Evolutionary conservation across 2,113 vertebrate species (phyloP).

Genomic region (Plecotus auritus): DNA sequence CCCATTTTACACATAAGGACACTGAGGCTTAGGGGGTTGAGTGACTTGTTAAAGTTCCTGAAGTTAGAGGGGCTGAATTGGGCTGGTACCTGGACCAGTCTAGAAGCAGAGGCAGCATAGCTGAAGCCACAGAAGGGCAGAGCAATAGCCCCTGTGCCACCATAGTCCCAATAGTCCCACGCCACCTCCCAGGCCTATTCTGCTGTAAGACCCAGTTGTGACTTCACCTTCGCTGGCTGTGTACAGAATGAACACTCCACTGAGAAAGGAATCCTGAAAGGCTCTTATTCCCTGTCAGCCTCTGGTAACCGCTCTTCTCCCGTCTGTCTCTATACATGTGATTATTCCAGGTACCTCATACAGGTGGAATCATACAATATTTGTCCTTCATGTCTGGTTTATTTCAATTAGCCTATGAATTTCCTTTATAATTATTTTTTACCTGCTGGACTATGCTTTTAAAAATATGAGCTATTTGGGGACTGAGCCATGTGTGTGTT

Average conservation of each 20-base stretch:
- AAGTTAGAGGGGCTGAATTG: background rate
- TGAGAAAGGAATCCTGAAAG: background rate
- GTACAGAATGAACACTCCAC: background rate
- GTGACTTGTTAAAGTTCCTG: background rate
- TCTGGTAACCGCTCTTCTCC: background rate
- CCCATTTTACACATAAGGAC: background rate
- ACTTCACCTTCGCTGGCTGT: background rate
- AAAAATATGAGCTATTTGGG: background rate
- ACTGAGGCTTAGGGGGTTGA: background rate
- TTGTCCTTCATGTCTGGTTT: conserved; percentile 1
- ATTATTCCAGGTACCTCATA: background rate
- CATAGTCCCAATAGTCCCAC: background rate
- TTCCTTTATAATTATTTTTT: background rate
- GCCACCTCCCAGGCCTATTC: background rate
- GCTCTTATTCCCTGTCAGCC: background rate
- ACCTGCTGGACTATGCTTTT: background rate
- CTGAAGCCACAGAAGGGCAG: background rate
- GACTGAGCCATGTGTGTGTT: background rate
- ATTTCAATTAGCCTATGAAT: background rate
- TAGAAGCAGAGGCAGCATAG: background rate
- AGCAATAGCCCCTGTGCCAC: background rate
- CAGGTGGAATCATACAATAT: background rate
- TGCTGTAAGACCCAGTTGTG: background rate
- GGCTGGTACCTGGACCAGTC: background rate
- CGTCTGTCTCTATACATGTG: background rate